A percentile compares a stretch with the other conserved stretches of the same genome.
Evolutionary conservation across 2,797 vertebrate species (phyloP).

Genomic region (Scyliorhinus canicula): DNA sequence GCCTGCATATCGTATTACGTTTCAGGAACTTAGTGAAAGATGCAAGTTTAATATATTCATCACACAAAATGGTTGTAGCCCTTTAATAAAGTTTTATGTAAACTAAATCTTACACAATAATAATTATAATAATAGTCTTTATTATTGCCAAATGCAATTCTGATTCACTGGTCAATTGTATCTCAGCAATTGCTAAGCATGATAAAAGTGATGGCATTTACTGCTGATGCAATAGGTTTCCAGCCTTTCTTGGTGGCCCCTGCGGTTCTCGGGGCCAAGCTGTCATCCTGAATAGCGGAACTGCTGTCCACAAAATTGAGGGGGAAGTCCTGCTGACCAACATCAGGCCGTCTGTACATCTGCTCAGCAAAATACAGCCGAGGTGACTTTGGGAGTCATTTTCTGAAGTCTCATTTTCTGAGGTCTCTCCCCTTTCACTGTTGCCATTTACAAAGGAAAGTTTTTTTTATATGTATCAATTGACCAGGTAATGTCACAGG

Average conservation of each 20-base stretch:
- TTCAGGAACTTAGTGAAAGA: constrained; percentile 9
- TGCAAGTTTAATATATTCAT: neutral
- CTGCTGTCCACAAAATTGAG: neutral
- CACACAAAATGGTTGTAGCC: neutral
- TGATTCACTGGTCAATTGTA: constrained; percentile 3
- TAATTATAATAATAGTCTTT: too few species aligned
- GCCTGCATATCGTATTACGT: neutral
- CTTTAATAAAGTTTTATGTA: constrained; percentile 19
- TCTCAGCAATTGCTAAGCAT: neutral
- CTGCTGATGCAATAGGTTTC: neutral
- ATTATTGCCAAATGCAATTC: neutral
- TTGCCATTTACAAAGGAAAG: neutral
- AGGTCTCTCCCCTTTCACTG: neutral
- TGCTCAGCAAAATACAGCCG: neutral
- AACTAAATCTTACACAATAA: neutral
- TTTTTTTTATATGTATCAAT: neutral
- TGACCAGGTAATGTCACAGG: neutral
- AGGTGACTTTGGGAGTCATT: neutral
- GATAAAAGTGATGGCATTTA: neutral
- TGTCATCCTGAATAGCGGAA: too few species aligned
- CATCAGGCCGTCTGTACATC: neutral
- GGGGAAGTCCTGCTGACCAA: neutral
- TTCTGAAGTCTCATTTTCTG: neutral
- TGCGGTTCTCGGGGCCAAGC: neutral
- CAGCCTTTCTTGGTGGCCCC: neutral